These are phyloP conservation scores for Synergus gifuensis DNA, from an alignment of 2,888 invertebrate species.

Conservation along the genomic window DNA sequence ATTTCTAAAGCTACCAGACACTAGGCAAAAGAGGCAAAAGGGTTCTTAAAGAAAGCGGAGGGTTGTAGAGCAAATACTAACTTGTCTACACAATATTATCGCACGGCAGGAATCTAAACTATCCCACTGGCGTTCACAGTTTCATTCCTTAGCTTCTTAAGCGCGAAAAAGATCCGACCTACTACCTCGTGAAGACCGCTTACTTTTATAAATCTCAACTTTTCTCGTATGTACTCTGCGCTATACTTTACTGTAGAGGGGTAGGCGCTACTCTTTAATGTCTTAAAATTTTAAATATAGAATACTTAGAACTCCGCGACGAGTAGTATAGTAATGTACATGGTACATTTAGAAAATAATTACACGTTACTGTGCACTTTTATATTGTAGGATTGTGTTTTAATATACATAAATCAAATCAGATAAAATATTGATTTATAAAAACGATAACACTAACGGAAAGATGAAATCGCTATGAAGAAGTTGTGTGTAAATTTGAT, in stretches of 20 bases:
- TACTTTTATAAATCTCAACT: background rate
- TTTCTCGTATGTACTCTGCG: background rate
- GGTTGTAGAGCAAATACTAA: slow-evolving; percentile 35
- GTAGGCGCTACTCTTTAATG: background rate
- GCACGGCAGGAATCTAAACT: slow-evolving; percentile 32
- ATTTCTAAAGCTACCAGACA: slow-evolving; percentile 26
- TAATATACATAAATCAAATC: no score
- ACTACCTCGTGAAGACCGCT: background rate
- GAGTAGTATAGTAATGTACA: no score
- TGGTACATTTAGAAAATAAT: no score
- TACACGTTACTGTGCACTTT: no score
- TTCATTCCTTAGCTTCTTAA: slow-evolving; percentile 5
- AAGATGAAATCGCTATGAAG: slow-evolving; percentile 4
- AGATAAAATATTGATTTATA: background rate
- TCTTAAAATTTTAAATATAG: background rate
- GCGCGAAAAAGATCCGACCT: slow-evolving; percentile 9
- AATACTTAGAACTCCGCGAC: background rate
- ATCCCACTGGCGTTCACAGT: slow-evolving; percentile 16
- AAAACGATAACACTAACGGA: background rate
- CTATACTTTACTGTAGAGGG: background rate
- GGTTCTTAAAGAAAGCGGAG: slow-evolving; percentile 2
- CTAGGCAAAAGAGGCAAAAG: slow-evolving; percentile 7
- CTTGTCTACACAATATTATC: slow-evolving; percentile 40
- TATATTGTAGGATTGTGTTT: no score
- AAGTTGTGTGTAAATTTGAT: background rate